Percentiles rank a stretch among this genome's conserved stretches.
Conservation (phyloP, 2,113 vertebrate species). For the Tichodroma muraria region DNA sequence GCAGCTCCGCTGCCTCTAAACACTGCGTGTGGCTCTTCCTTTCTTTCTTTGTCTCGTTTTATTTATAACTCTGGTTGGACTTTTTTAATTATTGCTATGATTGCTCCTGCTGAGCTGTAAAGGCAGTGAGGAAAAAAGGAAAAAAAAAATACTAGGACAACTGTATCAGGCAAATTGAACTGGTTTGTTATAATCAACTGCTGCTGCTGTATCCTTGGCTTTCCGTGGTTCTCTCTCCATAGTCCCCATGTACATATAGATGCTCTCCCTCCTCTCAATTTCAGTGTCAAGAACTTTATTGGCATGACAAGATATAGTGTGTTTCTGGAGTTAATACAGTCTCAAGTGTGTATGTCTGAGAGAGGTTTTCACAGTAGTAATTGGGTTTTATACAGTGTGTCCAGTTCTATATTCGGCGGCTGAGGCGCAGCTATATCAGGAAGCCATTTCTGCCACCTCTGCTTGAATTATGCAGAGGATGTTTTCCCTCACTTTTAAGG, state of each 20-base stretch:
- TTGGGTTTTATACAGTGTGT: constrained; percentile 61
- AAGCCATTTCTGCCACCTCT: constrained; percentile 44
- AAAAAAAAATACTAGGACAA: not conserved
- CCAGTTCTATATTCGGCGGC: constrained; percentile 51
- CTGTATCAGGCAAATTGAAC: constrained; percentile 15
- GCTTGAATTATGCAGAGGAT: constrained; percentile 30
- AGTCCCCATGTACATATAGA: not conserved
- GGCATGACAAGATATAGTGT: constrained; percentile 57
- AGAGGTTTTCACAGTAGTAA: constrained; percentile 57
- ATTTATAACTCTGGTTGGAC: constrained; percentile 26
- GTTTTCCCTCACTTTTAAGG: not conserved
- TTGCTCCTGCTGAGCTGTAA: constrained; percentile 21
- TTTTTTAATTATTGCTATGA: constrained; percentile 24
- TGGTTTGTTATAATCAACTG: not conserved
- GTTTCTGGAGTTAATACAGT: constrained; percentile 56
- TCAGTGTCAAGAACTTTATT: constrained; percentile 49
- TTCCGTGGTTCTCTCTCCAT: not conserved
- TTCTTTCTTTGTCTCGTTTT: not conserved
- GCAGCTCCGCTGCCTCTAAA: not conserved
- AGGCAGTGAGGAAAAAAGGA: not conserved
- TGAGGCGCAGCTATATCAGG: constrained; percentile 33
- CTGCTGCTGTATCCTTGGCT: not conserved
- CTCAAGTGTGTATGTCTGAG: constrained; percentile 52
- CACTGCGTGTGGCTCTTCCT: not conserved
- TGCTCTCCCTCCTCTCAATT: constrained; percentile 16